Percentiles rank a stretch among this genome's conserved stretches.
Conservation (phyloP, 37 sponge, comb jelly and placozoan species). For the Oopsacas minuta region DNA sequence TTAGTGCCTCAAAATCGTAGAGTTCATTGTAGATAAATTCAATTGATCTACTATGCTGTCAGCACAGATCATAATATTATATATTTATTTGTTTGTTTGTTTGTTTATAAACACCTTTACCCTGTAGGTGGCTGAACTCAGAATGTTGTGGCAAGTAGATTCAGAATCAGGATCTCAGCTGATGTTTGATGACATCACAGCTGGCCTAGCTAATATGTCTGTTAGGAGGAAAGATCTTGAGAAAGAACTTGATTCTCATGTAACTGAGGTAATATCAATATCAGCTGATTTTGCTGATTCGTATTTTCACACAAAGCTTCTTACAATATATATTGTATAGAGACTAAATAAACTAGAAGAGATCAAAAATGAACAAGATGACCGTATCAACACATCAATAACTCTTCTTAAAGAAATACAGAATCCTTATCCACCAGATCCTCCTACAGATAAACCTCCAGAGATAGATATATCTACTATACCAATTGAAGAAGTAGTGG, state of each 20-base stretch:
- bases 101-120: too few species aligned
- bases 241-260: neutral
- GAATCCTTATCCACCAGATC: neutral
- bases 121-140: neutral
- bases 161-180: neutral
- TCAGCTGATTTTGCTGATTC: too few species aligned
- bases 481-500: neutral
- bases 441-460: neutral
- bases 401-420: neutral
- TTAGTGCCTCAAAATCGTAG: too few species aligned
- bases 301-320: neutral
- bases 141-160: neutral
- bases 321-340: neutral
- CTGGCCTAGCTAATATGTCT: slow-evolving; percentile 17
- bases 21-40: too few species aligned
- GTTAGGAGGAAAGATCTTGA: neutral
- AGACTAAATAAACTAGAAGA: neutral
- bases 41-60: too few species aligned
- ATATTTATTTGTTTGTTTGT: neutral
- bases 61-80: too few species aligned
- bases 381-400: neutral
- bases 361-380: slow-evolving; percentile 6
- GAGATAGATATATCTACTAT: neutral
- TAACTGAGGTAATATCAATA: slow-evolving; percentile 1
- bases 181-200: neutral